Percentiles rank a stretch among this genome's conserved stretches.
These are phyloP conservation scores for Caenorhabditis sp. DNA, from an alignment of 2,888 invertebrate genomes.

Conservation along the genomic window DNA sequence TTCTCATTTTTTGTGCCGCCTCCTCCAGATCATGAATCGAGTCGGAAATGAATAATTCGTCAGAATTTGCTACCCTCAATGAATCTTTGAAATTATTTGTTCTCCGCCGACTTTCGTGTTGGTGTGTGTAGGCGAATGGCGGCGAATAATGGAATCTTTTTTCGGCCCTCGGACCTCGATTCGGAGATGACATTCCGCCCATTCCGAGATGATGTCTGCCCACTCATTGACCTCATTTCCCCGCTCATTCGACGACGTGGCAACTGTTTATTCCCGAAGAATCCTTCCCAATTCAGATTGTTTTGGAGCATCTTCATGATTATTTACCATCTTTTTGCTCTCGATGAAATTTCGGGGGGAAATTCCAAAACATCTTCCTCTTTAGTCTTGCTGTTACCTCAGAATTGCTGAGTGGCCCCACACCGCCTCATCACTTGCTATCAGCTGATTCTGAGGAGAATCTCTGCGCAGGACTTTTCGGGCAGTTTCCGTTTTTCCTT, in stretches of 20 bases:
- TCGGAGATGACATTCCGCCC: conserved; percentile 1
- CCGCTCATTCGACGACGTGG: too few species aligned
- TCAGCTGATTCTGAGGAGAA: conserved; percentile 24
- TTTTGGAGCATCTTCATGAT: background rate
- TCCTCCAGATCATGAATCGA: conserved; percentile 45
- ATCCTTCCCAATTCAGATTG: too few species aligned
- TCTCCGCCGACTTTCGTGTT: conserved; percentile 25
- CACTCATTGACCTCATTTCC: too few species aligned
- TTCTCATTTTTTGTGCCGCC: background rate
- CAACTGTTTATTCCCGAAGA: too few species aligned
- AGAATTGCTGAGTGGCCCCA: conserved; percentile 21
- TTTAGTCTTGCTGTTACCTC: conserved; percentile 11
- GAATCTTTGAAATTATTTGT: conserved; percentile 37
- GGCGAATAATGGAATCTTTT: conserved; percentile 30
- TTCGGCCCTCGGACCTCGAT: background rate
- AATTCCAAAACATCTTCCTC: background rate
- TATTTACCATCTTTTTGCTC: conserved; percentile 11
- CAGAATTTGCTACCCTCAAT: conserved; percentile 36
- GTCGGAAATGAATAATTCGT: conserved; percentile 35
- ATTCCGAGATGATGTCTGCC: background rate
- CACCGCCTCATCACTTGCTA: conserved; percentile 1
- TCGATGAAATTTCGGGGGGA: background rate
- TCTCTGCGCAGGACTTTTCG: conserved; percentile 25
- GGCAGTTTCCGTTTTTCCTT: conserved; percentile 9
- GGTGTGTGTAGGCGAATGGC: conserved; percentile 38